phyloP scores from a whole-genome alignment of 2,888 invertebrate genomes.

The Apodemia zela region DNA sequence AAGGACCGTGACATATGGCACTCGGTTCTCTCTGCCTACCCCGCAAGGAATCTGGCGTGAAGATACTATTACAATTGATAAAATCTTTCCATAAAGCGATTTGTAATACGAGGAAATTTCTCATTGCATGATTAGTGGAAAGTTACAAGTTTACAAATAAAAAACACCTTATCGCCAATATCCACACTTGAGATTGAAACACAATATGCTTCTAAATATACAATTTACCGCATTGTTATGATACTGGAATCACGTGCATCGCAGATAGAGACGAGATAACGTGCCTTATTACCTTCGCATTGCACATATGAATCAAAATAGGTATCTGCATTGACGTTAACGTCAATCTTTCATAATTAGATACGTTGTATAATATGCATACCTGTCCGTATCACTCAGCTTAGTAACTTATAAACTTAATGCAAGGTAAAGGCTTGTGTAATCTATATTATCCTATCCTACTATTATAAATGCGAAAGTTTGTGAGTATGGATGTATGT shows the following conservation, averaged over 20 bases:
- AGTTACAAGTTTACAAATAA: conserved; percentile 19
- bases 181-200: neutral
- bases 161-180: conserved; percentile 14
- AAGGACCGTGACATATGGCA: too few relatives aligned
- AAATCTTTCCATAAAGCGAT: too few relatives aligned
- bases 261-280: neutral
- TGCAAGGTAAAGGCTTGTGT: neutral
- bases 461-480: too few relatives aligned
- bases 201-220: neutral
- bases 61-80: too few relatives aligned
- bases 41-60: too few relatives aligned
- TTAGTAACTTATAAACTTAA: neutral
- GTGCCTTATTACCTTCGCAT: neutral
- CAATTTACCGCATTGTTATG: conserved; percentile 7
- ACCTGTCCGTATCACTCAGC: neutral
- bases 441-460: too few relatives aligned
- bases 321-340: neutral
- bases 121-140: conserved; percentile 16
- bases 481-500: too few relatives aligned
- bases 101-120: too few relatives aligned
- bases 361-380: neutral
- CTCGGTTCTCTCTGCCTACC: too few relatives aligned
- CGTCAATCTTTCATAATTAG: neutral
- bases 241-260: conserved; percentile 10
- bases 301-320: neutral